These are phyloP conservation scores for Nephila pilipes DNA, from an alignment of 1,140 invertebrate genomes.

Conservation along the genomic window DNA sequence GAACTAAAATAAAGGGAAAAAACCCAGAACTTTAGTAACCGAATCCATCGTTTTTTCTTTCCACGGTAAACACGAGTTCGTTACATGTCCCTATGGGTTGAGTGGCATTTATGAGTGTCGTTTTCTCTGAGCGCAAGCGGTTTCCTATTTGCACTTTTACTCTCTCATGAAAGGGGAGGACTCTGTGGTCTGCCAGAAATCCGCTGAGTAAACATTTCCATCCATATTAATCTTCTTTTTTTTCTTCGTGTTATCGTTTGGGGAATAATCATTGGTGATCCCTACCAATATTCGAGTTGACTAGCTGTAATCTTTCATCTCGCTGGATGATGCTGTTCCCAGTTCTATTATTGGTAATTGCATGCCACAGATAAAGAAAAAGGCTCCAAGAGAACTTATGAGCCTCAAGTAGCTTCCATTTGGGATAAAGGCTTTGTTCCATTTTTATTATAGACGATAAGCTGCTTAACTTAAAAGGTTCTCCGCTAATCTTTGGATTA, in stretches of 20 bases:
- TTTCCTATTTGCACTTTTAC: constrained; percentile 45
- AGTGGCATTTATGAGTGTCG: constrained; percentile 34
- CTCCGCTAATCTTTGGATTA: too few species aligned
- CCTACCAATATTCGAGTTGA: neutral
- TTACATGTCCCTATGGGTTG: neutral
- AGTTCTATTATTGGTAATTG: neutral
- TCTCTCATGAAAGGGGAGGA: constrained; percentile 3
- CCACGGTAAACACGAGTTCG: constrained; percentile 20
- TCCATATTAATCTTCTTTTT: constrained; percentile 47
- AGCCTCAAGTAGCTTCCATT: neutral
- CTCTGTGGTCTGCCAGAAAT: constrained; percentile 40
- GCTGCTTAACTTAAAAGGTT: too few species aligned
- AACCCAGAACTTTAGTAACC: neutral
- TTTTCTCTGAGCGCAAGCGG: constrained; percentile 7
- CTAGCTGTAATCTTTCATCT: neutral
- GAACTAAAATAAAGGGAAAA: neutral
- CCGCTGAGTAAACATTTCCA: constrained; percentile 46
- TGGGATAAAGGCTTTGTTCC: too few species aligned
- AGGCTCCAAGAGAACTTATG: neutral
- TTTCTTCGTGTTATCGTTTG: constrained; percentile 9
- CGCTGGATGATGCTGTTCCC: neutral
- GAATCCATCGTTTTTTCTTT: neutral
- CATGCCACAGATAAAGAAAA: neutral
- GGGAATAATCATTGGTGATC: constrained; percentile 19
- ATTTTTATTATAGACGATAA: too few species aligned